phyloP scores from a whole-genome alignment of 2,888 invertebrate species.

The Bembecia ichneumoniformis region DNA sequence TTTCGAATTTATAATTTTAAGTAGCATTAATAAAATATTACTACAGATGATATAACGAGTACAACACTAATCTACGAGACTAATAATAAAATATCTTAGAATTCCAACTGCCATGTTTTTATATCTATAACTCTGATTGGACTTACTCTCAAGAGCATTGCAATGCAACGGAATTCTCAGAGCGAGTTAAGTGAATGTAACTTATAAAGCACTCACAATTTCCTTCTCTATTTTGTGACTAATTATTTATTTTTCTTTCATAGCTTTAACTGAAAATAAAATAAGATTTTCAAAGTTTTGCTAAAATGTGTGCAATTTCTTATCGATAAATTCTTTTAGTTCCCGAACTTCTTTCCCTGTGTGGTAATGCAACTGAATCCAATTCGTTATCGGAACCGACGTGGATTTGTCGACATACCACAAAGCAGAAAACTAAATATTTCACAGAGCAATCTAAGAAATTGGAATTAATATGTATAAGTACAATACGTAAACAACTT shows the following conservation, averaged over 20 bases:
- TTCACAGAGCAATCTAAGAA: constrained; percentile 14
- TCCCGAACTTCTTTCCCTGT: neutral
- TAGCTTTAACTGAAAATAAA: no score
- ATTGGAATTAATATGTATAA: neutral
- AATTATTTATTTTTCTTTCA: no score
- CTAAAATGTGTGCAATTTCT: no score
- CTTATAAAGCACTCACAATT: no score
- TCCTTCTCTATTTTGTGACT: no score
- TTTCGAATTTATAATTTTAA: no score
- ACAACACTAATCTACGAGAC: neutral
- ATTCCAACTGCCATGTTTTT: neutral
- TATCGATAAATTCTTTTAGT: neutral
- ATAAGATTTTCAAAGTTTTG: no score
- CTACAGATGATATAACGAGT: neutral
- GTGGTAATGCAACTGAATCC: constrained; percentile 47
- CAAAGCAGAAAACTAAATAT: constrained; percentile 35
- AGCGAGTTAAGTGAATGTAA: no score
- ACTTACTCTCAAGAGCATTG: neutral
- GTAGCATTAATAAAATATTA: neutral
- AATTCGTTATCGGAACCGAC: constrained; percentile 55
- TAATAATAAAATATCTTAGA: neutral
- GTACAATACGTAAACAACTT: neutral
- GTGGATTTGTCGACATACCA: constrained; percentile 49
- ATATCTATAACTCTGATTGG: neutral
- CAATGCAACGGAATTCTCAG: neutral